phyloP scores from a whole-genome alignment of 2,888 invertebrate species.

The Panopea generosa region DNA sequence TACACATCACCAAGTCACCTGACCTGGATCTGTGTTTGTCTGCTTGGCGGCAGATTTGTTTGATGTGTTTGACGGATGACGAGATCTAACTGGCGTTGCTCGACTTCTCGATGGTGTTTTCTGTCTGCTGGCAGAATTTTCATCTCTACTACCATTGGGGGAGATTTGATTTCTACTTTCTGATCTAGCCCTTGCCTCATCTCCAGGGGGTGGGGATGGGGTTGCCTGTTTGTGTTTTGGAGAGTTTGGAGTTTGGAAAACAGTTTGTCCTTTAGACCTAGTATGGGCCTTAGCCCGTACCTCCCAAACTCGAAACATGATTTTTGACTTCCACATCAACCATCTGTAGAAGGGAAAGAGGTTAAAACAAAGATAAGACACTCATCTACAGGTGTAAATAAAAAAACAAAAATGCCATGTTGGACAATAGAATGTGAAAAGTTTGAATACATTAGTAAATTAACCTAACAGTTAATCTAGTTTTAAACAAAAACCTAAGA shows the following conservation, averaged over 20 bases:
- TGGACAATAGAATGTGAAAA: too few species aligned
- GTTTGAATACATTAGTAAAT: too few species aligned
- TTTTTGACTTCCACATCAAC: slow-evolving; percentile 77
- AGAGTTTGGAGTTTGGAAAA: slow-evolving; percentile 19
- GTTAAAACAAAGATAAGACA: slow-evolving; percentile 16
- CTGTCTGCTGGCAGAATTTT: neutral
- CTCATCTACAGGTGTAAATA: neutral
- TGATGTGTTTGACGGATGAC: slow-evolving; percentile 10
- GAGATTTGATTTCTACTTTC: slow-evolving; percentile 1
- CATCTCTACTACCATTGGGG: neutral
- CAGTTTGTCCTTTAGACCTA: neutral
- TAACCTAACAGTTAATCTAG: too few species aligned
- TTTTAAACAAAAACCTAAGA: too few species aligned
- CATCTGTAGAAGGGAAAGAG: slow-evolving; percentile 68
- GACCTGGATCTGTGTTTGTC: neutral
- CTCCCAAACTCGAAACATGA: slow-evolving; percentile 71
- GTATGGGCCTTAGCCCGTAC: slow-evolving; percentile 54
- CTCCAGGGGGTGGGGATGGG: neutral
- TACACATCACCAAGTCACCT: neutral
- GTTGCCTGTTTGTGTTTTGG: neutral
- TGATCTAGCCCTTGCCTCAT: neutral
- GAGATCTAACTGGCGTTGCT: neutral
- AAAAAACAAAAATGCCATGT: neutral
- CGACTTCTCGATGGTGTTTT: neutral
- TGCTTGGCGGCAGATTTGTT: neutral